Base-by-base conservation (phyloP, 2,888 invertebrate genomes). In the Plagiodera versicolora region DNA sequence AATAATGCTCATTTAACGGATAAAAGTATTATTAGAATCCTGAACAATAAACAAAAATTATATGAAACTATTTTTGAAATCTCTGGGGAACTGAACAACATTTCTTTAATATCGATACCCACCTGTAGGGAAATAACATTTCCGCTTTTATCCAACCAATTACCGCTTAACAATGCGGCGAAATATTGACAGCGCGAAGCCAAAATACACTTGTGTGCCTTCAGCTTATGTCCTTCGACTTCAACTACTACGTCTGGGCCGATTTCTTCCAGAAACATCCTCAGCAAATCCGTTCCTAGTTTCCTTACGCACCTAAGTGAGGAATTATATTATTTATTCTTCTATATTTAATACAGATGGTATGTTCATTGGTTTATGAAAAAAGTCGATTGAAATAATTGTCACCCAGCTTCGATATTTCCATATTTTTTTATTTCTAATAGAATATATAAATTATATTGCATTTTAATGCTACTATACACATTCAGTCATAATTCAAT, bases 171-270 rank as follows among this genome's bases (percentile, higher is more conserved):
- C 80, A 95, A 89, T 16, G 92, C 94, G 8, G 94, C 94, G 80
- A 97, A 97, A 79, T 95, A 96, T 76, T 92, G 93, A 76, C 95
- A 96, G 56, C 96, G 84, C 11, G 95, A 94, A 54, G 94, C 90
- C 63, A 97, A 81, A 73, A 97, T 93, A 78, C 95, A 95, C 80
- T 94, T 94, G 77, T 95, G 95, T 1, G 95, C 95, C 75, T 89
- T 89, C 52, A 96, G 89, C 53, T 90, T 86, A 52, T 90, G 85
- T 0, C 92, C 94, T 45, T 89, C 89, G 10, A 94, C 93, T 77
- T 94, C 92, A 9, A 94, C 88, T 4, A 89, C 86, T 47, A 94
- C 93, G 76, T 95, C 95, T 0, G 95, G 90, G 67, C 92, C 92
- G 57, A 94, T 91, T 81, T 94, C 94, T 74, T 94, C 93, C 63